These are phyloP conservation scores for Mormyrops attenuatus DNA, from an alignment of 2,797 vertebrate genomes.

Conservation along the genomic window DNA sequence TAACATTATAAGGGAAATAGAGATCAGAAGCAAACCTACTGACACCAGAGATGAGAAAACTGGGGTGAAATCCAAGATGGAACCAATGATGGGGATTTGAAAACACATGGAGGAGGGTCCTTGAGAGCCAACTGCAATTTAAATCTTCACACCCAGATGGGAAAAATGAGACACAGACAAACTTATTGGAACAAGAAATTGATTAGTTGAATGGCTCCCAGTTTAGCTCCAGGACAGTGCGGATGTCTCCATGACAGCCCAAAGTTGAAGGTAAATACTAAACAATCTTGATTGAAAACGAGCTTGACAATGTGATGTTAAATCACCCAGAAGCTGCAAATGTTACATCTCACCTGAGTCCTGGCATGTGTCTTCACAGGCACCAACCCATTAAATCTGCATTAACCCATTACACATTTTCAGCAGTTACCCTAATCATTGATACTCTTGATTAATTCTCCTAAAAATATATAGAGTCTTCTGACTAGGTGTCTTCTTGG, in stretches of 20 bases:
- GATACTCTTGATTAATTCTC: not conserved
- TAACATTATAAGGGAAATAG: slow-evolving; percentile 20
- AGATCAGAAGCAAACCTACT: slow-evolving; percentile 22
- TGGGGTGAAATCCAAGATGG: not conserved
- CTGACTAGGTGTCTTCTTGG: not conserved
- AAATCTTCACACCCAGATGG: not conserved
- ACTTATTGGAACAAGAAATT: not conserved
- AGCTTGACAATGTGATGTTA: not conserved
- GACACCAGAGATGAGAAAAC: slow-evolving; percentile 19
- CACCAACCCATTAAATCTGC: not conserved
- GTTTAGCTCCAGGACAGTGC: not conserved
- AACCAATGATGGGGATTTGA: slow-evolving; percentile 16
- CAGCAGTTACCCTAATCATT: not conserved
- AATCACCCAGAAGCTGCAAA: not conserved
- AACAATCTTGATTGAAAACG: not conserved
- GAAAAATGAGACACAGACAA: not conserved
- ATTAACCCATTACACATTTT: not conserved
- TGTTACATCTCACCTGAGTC: not conserved
- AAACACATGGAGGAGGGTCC: not conserved
- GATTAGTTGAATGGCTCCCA: not conserved
- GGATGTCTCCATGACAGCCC: not conserved
- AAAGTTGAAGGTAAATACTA: not conserved
- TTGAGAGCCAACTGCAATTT: slow-evolving; percentile 17
- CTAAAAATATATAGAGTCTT: not conserved
- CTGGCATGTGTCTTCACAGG: not conserved